These are phyloP conservation scores for Troides oblongomaculatus DNA, from an alignment of 2,888 invertebrate genomes.

Conservation along the genomic window DNA sequence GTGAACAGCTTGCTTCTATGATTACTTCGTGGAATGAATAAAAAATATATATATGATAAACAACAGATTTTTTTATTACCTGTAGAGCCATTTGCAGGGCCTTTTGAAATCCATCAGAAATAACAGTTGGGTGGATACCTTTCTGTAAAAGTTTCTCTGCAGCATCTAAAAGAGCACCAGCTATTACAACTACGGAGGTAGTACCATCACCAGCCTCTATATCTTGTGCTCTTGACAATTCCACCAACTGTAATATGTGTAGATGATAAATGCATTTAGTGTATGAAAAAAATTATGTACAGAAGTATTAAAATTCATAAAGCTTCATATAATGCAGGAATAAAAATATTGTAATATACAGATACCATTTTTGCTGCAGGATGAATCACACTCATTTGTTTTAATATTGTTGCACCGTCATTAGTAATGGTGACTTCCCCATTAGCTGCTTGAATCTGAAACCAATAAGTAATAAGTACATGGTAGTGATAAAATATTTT, in stretches of 20 bases:
- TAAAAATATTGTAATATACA: not conserved
- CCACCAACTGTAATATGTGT: conserved; percentile 87
- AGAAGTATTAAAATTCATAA: not conserved
- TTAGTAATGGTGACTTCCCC: conserved; percentile 99
- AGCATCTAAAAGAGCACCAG: conserved; percentile 96
- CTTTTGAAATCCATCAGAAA: conserved; percentile 97
- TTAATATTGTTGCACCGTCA: conserved; percentile 99
- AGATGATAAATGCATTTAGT: not conserved
- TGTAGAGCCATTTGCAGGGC: conserved; percentile 87
- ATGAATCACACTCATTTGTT: conserved; percentile 98
- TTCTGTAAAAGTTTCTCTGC: conserved; percentile 94
- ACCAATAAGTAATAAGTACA: not conserved
- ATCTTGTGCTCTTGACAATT: conserved; percentile 98
- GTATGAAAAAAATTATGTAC: not conserved
- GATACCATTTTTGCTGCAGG: conserved; percentile 99
- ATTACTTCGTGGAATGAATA: too few species aligned
- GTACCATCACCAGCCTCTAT: conserved; percentile 99
- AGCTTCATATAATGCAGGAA: not conserved
- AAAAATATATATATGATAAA: not conserved
- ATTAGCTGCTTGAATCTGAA: conserved; percentile 94
- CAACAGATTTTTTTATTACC: conserved; percentile 47
- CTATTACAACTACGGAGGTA: conserved; percentile 98
- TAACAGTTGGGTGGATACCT: conserved; percentile 98
- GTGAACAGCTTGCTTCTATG: too few species aligned
- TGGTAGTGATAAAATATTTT: not conserved